Base-by-base conservation (phyloP, 2,888 invertebrate genomes). In the Unio pictorum region DNA sequence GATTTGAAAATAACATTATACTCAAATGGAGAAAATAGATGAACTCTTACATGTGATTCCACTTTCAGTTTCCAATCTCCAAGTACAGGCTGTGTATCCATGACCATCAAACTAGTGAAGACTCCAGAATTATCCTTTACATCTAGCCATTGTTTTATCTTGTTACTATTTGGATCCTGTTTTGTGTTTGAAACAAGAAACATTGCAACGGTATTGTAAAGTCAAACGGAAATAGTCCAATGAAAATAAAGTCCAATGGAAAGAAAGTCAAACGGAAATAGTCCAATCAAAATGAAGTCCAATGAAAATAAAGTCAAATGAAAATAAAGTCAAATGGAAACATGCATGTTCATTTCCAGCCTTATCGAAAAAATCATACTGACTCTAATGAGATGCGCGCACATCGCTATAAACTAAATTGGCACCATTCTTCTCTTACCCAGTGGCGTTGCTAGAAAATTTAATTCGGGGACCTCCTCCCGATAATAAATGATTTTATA, bases 31-130 rank as follows among this genome's bases (percentile, higher is more conserved):
- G 3, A 15, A 45, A 15, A 11, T 45, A 45, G 3, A 45, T 45
- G 45, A 45, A 45, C 11, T 11, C 86, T 84, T 81, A 89, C 89
- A 64, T 92, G 92, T 11, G 93, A 91, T 26, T 90, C 91, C 0
- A 93, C 93, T 75, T 94, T 93, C 79, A 97, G 94, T 64, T 93
- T 94, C 97, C 97, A 98, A 87, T 94, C 93, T 45, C 97, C 97
- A 30, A 96, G 91, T 26, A 95, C 95, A 0, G 97, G 96, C 76
- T 94, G 94, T 66, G 94, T 93, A 45, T 96, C 95, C 6, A 97
- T 90, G 72, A 93, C 92, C 30, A 97, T 89, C 82, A 95, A 94
- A 3, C 93, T 93, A 2, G 94, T 93, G 84, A 95, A 94, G 0
- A 96, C 93, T 18, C 96, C 96, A 73, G 74, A 69, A 2, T 69